Evolutionary conservation across 2,888 invertebrate species (phyloP).

Genomic region (Sericinus montela): DNA sequence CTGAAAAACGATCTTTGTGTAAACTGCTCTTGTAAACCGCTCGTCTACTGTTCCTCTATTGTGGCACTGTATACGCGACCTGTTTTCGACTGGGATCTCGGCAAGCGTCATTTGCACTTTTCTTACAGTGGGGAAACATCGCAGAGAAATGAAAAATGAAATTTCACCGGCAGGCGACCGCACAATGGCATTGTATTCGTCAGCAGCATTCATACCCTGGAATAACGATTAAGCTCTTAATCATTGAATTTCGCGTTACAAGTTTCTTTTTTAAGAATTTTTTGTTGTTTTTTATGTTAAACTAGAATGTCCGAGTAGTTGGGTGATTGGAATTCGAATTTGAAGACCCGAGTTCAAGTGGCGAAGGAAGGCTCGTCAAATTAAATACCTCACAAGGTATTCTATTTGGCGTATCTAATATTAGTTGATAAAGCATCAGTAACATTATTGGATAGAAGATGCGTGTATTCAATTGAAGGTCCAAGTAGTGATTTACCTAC

Average conservation of each 20-base stretch:
- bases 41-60: conserved; percentile 33
- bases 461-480: no score
- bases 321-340: no score
- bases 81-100: conserved; percentile 50
- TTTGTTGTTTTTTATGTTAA: no score
- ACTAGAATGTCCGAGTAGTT: no score
- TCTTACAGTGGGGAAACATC: conserved; percentile 55
- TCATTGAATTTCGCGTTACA: conserved; percentile 15
- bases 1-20: no score
- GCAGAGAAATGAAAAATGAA: conserved; percentile 66
- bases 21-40: conserved; percentile 26
- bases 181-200: conserved; percentile 37
- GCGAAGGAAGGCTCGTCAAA: no score
- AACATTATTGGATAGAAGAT: no score
- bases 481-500: no score
- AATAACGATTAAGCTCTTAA: conserved; percentile 23
- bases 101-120: conserved; percentile 71
- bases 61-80: conserved; percentile 40
- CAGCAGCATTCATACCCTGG: neutral
- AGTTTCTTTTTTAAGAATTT: neutral
- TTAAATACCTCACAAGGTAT: no score
- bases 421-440: no score
- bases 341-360: no score
- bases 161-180: conserved; percentile 51
- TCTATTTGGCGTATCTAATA: no score